Conservation (phyloP, 2,797 vertebrate species). For the Synaphobranchus kaupii region DNA sequence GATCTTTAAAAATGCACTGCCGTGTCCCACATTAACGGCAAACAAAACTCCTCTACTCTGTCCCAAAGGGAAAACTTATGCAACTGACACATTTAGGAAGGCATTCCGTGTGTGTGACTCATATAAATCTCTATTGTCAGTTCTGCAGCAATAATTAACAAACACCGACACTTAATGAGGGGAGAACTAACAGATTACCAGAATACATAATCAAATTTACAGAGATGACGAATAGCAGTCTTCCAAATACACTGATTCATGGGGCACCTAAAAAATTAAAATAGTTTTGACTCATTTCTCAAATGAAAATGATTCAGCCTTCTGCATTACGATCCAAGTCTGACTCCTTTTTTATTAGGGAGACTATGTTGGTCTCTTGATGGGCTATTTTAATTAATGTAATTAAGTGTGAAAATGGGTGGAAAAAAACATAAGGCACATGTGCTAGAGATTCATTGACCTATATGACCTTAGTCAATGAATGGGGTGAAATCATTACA, state of each 20-base stretch:
- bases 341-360: background rate
- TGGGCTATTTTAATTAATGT: no score
- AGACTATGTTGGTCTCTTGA: background rate
- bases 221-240: slow-evolving; percentile 43
- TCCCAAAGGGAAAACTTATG: background rate
- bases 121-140: background rate
- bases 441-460: no score
- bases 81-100: background rate
- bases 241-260: background rate
- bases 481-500: no score
- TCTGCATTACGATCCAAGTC: background rate
- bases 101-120: background rate
- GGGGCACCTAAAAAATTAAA: background rate
- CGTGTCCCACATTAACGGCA: background rate
- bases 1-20: background rate
- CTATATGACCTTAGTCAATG: no score
- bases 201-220: background rate
- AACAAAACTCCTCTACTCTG: background rate
- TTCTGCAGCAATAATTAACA: background rate
- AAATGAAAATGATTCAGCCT: background rate
- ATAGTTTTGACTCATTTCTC: background rate
- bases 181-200: background rate
- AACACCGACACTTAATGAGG: background rate
- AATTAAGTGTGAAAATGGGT: no score
- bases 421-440: no score